Evolutionary conservation across 2,113 vertebrate species (phyloP), one percentile per base, ranked within the genome.

Genomic region (Cyanoderma ruficeps): DNA sequence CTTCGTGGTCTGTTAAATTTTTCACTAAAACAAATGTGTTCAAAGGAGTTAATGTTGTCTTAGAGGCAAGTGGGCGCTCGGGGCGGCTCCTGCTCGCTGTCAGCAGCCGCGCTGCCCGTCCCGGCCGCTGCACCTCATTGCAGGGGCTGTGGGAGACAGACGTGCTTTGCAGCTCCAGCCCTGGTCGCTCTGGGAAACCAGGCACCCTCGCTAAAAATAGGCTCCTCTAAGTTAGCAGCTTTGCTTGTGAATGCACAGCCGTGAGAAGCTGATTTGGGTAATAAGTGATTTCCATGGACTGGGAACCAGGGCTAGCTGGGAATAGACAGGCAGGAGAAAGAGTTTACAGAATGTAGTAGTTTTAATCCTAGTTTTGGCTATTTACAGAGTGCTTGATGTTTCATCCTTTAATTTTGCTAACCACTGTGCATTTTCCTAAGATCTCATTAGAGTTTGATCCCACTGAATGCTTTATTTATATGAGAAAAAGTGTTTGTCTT

Each of bases 121-220:
- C 69, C 14, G 81, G 53, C 77, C 27, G 57, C 61, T 57, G 74
- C 56, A 35, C 30, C 78, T 86, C 42, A 0, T 4, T 60, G 63
- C 33, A 0, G 37, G 75, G 81, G 91, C 77, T 67, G 87, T 14
- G 82, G 61, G 33, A 82, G 84, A 46, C 30, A 82, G 84, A 46
- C 30, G 23, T 6, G 35, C 70, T 85, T 59, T 74, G 83, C 89
- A 79, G 65, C 53, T n/a, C 2, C 18, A 64, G 72, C 70, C 50
- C 82, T 69, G 85, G 87, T 93, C 37, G 24, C 93, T 94, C 76
- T 7, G 82, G 90, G 92, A 95, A 83, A 86, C 87, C 68, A 88
- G 82, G 75, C 79, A 92, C 75, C 75, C 79, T 6, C 0, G 52
- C 79, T 94, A 90, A 88, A 94, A 95, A 78, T 77, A 93, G 63